Conservation (phyloP, 2,888 invertebrate genomes). For the Teleiodes luculella region DNA sequence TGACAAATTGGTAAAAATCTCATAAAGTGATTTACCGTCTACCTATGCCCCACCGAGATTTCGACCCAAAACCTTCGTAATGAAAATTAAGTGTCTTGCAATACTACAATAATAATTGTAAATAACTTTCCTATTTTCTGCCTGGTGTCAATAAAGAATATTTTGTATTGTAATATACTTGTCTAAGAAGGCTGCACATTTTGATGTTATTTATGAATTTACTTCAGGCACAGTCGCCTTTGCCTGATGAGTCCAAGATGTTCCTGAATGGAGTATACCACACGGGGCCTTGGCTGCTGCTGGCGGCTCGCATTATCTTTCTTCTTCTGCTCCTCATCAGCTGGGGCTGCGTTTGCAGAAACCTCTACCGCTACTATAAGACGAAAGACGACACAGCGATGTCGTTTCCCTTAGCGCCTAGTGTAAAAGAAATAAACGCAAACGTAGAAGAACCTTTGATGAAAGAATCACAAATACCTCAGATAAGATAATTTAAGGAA, state of each 20-base stretch:
- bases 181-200: too few species aligned
- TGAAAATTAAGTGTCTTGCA: too few species aligned
- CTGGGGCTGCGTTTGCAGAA: neutral
- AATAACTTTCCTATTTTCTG: too few species aligned
- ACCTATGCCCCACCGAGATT: too few species aligned
- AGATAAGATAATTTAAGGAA: neutral
- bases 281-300: constrained; percentile 30
- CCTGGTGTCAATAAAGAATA: too few species aligned
- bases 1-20: too few species aligned
- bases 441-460: constrained; percentile 3
- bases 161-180: too few species aligned
- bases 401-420: neutral
- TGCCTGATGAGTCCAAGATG: constrained; percentile 29
- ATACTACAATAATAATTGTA: too few species aligned
- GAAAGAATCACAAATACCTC: neutral
- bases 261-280: constrained; percentile 32
- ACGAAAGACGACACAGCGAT: neutral
- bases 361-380: neutral
- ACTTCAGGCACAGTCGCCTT: constrained; percentile 42
- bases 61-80: too few species aligned
- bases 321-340: neutral
- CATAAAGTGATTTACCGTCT: too few species aligned
- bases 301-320: constrained; percentile 25
- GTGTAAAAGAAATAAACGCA: neutral
- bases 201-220: neutral